Percentiles rank a stretch among this genome's conserved stretches.
These are phyloP conservation scores for Catostylus mosaicus DNA, from an alignment of 30 jellyfish, hydroid and myxozoan genomes.

Conservation along the genomic window DNA sequence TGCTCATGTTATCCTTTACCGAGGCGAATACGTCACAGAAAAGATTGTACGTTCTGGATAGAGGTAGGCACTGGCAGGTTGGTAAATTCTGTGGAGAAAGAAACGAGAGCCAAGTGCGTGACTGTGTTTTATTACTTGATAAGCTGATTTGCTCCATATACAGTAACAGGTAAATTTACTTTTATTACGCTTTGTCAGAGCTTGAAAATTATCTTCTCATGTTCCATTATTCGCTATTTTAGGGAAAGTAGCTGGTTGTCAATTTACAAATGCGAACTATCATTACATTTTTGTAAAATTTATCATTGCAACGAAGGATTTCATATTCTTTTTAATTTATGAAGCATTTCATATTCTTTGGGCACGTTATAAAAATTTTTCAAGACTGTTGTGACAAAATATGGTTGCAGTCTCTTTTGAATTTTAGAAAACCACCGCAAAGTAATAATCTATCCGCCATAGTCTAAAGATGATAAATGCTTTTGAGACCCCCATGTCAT, in stretches of 20 bases:
- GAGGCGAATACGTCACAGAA: constrained; percentile 12
- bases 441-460: no score
- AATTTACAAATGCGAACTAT: background rate
- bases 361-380: no score
- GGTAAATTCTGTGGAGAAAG: constrained; percentile 4
- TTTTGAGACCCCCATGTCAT: no score
- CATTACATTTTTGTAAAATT: background rate
- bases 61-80: constrained; percentile 47
- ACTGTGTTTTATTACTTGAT: constrained; percentile 6
- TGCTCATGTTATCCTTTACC: constrained; percentile 1
- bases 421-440: no score
- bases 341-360: no score
- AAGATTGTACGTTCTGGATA: constrained; percentile 25
- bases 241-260: background rate
- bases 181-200: background rate
- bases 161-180: constrained; percentile 5
- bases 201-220: background rate
- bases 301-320: background rate
- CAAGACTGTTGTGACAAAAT: no score
- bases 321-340: no score
- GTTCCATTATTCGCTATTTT: background rate
- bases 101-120: constrained; percentile 2
- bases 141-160: background rate
- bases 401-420: no score
- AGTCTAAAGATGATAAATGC: no score